Evolutionary conservation across 2,888 invertebrate species (phyloP).

Genomic region (Acleris laterana): DNA sequence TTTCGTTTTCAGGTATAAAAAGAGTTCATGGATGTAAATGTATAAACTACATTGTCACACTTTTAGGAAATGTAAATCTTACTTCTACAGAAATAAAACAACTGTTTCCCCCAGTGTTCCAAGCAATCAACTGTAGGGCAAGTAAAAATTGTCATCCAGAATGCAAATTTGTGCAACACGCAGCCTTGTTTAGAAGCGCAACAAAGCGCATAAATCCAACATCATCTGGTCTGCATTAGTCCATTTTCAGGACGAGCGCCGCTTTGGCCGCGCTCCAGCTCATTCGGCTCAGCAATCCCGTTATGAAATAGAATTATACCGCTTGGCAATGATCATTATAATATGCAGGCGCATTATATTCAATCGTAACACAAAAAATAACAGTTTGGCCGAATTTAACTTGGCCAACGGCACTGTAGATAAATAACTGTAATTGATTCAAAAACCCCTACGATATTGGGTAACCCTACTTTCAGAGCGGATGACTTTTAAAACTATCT

Average conservation of each 20-base stretch:
- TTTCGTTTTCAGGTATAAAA: too few species aligned
- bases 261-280: constrained; percentile 12
- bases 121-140: not conserved
- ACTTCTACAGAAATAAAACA: too few species aligned
- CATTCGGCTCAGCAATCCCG: constrained; percentile 11
- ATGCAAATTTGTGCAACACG: not conserved
- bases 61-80: too few species aligned
- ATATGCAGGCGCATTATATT: not conserved
- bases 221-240: constrained; percentile 15
- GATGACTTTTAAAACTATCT: too few species aligned
- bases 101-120: not conserved
- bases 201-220: constrained; percentile 14
- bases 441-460: too few species aligned
- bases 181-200: constrained; percentile 1
- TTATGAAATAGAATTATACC: constrained; percentile 15
- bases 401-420: too few species aligned
- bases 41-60: too few species aligned
- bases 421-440: too few species aligned
- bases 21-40: too few species aligned
- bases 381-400: too few species aligned
- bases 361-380: not conserved
- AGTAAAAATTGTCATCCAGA: not conserved
- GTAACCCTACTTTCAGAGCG: too few species aligned
- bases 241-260: constrained; percentile 15
- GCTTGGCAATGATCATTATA: constrained; percentile 4